These are phyloP conservation scores for Elysia crispata DNA, from an alignment of 2,888 invertebrate genomes.

Conservation along the genomic window DNA sequence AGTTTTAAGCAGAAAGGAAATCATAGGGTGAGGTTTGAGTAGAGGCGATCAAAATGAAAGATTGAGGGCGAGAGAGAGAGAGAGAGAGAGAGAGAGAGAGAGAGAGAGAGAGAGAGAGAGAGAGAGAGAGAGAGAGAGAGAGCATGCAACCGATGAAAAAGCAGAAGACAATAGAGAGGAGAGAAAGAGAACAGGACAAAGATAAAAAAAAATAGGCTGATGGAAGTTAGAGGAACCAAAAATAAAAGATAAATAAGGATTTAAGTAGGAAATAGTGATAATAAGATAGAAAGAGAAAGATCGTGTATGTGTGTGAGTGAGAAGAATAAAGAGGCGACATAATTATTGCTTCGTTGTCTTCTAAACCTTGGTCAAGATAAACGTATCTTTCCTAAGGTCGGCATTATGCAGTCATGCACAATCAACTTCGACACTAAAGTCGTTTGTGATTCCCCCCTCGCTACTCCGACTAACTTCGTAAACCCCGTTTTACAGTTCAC, in stretches of 20 bases:
- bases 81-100: constrained; percentile 36
- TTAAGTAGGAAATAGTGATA: too few species aligned
- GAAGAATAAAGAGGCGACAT: too few species aligned
- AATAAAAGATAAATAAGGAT: background rate
- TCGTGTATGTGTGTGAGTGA: too few species aligned
- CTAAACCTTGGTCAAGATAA: too few species aligned
- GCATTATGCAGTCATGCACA: too few species aligned
- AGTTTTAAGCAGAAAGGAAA: too few species aligned
- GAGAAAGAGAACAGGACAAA: constrained; percentile 10
- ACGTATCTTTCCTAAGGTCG: too few species aligned
- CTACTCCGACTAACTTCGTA: background rate
- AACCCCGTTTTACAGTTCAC: background rate
- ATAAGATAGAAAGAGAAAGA: too few species aligned
- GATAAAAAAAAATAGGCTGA: background rate
- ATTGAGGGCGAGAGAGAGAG: constrained; percentile 30
- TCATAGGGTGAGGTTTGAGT: too few species aligned
- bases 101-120: constrained; percentile 4
- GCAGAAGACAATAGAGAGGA: background rate
- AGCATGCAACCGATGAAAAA: background rate
- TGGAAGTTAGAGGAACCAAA: background rate
- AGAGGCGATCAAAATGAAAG: too few species aligned
- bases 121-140: constrained; percentile 35
- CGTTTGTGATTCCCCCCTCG: constrained; percentile 19
- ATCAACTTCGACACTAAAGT: too few species aligned
- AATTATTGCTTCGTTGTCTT: too few species aligned